These are phyloP conservation scores for Rhyacophila evoluta DNA, from an alignment of 2,888 invertebrate species.

Conservation along the genomic window DNA sequence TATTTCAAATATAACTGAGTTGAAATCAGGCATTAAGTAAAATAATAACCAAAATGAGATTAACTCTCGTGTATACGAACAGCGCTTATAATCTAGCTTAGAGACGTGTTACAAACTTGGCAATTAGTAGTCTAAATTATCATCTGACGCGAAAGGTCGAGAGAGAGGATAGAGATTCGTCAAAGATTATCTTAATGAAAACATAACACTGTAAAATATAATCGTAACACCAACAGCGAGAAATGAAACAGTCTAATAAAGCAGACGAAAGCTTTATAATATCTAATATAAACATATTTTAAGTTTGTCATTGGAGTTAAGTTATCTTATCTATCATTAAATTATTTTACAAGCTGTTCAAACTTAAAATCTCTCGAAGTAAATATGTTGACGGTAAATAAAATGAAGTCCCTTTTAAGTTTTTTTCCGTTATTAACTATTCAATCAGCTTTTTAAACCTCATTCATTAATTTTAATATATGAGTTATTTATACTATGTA, in stretches of 20 bases:
- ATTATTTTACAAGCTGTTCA: too few species aligned
- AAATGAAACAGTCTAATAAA: not conserved
- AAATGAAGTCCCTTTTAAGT: too few species aligned
- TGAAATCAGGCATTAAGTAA: slow-evolving; percentile 11
- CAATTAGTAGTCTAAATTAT: slow-evolving; percentile 46
- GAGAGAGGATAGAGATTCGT: slow-evolving; percentile 37
- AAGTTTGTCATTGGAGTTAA: not conserved
- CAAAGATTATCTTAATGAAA: slow-evolving; percentile 47
- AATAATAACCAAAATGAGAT: slow-evolving; percentile 33
- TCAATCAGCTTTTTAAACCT: too few species aligned
- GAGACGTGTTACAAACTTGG: slow-evolving; percentile 42
- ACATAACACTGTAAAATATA: slow-evolving; percentile 26
- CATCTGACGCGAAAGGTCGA: slow-evolving; percentile 32
- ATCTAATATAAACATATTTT: not conserved
- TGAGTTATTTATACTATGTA: too few species aligned
- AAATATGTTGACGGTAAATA: too few species aligned
- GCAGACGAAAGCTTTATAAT: too few species aligned
- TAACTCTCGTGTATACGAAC: not conserved
- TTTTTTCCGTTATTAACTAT: too few species aligned
- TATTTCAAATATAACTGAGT: not conserved
- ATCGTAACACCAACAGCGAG: slow-evolving; percentile 20
- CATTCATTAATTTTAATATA: too few species aligned
- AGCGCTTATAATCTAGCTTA: slow-evolving; percentile 48
- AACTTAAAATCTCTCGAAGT: too few species aligned
- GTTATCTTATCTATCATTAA: not conserved